Evolutionary conservation across 2,113 vertebrate species (phyloP).

Genomic region (Labeo catla): DNA sequence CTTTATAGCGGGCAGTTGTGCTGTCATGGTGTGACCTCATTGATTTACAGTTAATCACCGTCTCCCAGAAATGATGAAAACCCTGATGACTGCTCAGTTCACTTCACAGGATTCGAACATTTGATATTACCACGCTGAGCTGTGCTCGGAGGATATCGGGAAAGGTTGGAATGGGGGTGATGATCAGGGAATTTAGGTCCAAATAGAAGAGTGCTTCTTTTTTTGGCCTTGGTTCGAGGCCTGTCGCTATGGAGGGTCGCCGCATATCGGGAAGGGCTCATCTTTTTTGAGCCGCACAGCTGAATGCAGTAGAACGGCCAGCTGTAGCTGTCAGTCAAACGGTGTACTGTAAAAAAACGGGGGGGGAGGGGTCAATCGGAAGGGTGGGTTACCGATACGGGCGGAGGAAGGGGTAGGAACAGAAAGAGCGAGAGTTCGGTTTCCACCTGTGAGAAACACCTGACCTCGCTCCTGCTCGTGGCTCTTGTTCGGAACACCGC

Average conservation of each 20-base stretch:
- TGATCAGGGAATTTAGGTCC: conserved; percentile 34
- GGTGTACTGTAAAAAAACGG: conserved; percentile 71
- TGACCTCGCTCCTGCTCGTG: conserved; percentile 26
- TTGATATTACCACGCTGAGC: conserved; percentile 32
- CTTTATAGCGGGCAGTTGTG: conserved; percentile 57
- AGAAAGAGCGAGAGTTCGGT: conserved; percentile 36
- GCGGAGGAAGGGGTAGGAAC: conserved; percentile 21
- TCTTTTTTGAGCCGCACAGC: conserved; percentile 77
- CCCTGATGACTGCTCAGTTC: not conserved
- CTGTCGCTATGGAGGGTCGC: conserved; percentile 75
- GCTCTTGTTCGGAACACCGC: conserved; percentile 50
- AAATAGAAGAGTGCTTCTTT: conserved; percentile 65
- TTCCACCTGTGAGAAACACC: conserved; percentile 56
- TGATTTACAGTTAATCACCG: conserved; percentile 59
- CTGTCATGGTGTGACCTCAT: conserved; percentile 59
- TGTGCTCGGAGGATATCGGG: not conserved
- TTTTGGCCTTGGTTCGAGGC: conserved; percentile 77
- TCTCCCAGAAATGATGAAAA: conserved; percentile 34
- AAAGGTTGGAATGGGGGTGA: conserved; percentile 17
- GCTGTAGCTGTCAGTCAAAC: conserved; percentile 78
- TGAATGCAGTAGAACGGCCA: conserved; percentile 72
- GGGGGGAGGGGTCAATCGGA: conserved; percentile 42
- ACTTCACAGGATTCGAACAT: conserved; percentile 30
- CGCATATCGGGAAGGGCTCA: conserved; percentile 64
- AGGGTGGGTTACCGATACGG: conserved; percentile 46